These are phyloP conservation scores for Pseudorectes ferrugineus DNA, from an alignment of 2,113 vertebrate species.

Conservation along the genomic window DNA sequence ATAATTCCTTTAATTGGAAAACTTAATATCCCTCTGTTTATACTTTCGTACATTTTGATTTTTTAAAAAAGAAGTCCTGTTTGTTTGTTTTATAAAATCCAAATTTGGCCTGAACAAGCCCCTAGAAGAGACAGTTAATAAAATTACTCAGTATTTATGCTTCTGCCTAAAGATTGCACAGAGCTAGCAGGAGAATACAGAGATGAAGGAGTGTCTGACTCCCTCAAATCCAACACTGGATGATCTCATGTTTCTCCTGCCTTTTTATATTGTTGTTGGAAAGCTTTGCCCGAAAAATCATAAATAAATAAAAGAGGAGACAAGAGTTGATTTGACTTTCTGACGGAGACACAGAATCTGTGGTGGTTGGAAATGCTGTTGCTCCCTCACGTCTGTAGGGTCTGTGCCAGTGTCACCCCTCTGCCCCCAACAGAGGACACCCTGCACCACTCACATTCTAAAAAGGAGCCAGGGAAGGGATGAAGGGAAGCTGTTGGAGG, in stretches of 20 bases:
- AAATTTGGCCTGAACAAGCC: conserved; percentile 39
- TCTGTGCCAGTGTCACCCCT: neutral
- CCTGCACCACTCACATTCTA: accelerated
- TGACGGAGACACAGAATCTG: accelerated
- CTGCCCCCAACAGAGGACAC: neutral
- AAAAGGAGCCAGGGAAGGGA: neutral
- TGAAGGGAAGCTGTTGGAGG: neutral
- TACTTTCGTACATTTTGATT: neutral
- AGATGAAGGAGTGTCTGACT: neutral
- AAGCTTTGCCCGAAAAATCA: neutral
- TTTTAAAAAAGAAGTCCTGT: neutral
- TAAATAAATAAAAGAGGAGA: neutral
- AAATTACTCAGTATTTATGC: conserved; percentile 35
- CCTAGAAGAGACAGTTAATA: neutral
- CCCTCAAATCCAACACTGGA: neutral
- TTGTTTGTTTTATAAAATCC: conserved; percentile 39
- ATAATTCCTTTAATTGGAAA: conserved; percentile 30
- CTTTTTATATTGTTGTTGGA: conserved; percentile 1
- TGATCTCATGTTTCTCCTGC: conserved; percentile 15
- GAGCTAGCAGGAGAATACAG: neutral
- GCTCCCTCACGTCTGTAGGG: neutral
- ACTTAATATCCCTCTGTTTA: conserved; percentile 31
- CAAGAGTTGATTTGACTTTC: neutral
- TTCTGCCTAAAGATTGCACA: neutral
- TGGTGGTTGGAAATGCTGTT: neutral